These are phyloP conservation scores for Idris sp. DNA, from an alignment of 1,140 invertebrate genomes.

Conservation along the genomic window DNA sequence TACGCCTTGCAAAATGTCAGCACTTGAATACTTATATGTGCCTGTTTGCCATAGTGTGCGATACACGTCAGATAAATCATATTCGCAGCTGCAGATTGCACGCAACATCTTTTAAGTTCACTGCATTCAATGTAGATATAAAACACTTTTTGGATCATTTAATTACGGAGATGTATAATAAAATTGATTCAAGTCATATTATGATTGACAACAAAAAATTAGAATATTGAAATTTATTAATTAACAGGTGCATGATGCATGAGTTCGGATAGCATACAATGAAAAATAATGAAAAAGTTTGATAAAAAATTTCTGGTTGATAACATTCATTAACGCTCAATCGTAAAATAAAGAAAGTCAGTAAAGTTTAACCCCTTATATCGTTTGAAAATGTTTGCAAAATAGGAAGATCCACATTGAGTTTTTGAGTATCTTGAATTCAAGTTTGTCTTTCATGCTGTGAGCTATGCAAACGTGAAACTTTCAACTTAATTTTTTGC, in stretches of 20 bases:
- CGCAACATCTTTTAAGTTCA: slow-evolving; percentile 33
- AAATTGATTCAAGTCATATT: slow-evolving; percentile 3
- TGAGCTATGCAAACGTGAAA: slow-evolving; percentile 18
- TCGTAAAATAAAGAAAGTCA: no score
- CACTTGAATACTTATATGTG: slow-evolving; percentile 11
- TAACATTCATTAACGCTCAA: no score
- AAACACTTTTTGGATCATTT: slow-evolving; percentile 17
- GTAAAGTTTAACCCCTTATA: no score
- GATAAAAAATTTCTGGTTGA: no score
- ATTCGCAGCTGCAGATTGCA: slow-evolving; percentile 29
- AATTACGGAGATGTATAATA: slow-evolving; percentile 12
- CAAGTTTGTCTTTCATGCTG: slow-evolving; percentile 18
- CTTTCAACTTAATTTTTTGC: slow-evolving; percentile 34
- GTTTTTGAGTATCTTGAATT: slow-evolving; percentile 33
- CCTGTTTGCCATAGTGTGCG: slow-evolving; percentile 12
- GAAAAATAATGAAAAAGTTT: not conserved
- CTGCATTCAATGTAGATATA: slow-evolving; percentile 13
- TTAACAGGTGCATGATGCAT: not conserved
- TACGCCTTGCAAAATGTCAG: slow-evolving; percentile 14
- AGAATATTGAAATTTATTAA: slow-evolving; percentile 4
- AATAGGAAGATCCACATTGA: slow-evolving; percentile 17
- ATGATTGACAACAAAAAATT: slow-evolving; percentile 1
- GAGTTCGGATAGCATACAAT: not conserved
- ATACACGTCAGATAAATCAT: slow-evolving; percentile 34
- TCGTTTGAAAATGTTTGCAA: slow-evolving; percentile 9